Base-by-base conservation (phyloP, 2,888 invertebrate genomes). In the Zele albiditarsus region DNA sequence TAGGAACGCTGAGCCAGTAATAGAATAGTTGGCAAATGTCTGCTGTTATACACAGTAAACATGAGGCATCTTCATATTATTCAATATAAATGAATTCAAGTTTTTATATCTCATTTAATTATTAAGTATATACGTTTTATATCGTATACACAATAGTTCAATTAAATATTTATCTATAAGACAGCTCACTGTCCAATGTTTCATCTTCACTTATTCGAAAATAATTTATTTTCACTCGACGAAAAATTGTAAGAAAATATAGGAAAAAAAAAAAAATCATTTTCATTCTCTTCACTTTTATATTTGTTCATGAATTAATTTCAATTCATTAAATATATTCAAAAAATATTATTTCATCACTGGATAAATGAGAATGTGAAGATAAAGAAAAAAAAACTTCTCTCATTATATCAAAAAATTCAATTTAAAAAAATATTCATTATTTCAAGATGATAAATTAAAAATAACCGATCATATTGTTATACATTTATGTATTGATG, bases 1-100 rank as follows among this genome's bases (percentile, higher is more conserved):
- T 49, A 53, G 42, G 66, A 58, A 57, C 23, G 67, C 33, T 38
- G 38, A 62, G 60, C 65, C 73, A 73, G 74, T 76, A 73, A 66
- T 73, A 53, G 73, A 74, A 69, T 20, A 68, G 72, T 79, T 76
- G 80, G 79, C 80, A 78, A 77, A 78, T 78, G 74, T 77, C 76
- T 49, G 28, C 69, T 65, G 20, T 53, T 53, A 38, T 38, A 53
- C 53, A 70, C 57, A 62, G 33, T 73, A 75, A 74, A 73, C 67
- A n/a, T 49, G 69, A 42, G 74, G 28, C 60, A 78, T 78, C 73
- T 78, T 74, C 65, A 71, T 77, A 27, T 75, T 71, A 71, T 69
- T 73, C 71, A 53, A 25, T 49, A 23, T 58, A 49, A 46, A 63
- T 23, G 60, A 74, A 65, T 74, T 74, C 33, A 60, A 38, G 66